phyloP scores from a whole-genome alignment of 2,797 vertebrate species.

The Sphenopsis melanotis region DNA sequence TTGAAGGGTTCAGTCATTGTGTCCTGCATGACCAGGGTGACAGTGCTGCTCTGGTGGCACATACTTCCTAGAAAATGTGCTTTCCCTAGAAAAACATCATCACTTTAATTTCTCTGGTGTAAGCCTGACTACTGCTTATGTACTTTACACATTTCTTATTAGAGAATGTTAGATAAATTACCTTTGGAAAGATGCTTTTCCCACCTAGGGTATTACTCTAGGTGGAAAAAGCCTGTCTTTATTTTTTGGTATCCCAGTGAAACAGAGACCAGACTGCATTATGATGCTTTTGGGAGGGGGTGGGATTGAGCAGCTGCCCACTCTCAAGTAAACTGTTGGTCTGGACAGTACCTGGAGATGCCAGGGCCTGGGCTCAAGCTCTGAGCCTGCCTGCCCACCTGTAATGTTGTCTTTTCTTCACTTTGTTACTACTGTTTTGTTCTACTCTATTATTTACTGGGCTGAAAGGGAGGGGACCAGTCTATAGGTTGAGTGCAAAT shows the following conservation, averaged over 20 bases:
- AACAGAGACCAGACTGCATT: not conserved
- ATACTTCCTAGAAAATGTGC: not conserved
- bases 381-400: fast-evolving
- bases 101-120: not conserved
- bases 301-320: not conserved
- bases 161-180: not conserved
- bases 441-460: not conserved
- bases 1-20: not conserved
- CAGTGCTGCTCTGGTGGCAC: not conserved
- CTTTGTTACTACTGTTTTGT: not conserved
- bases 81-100: not conserved
- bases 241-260: not conserved
- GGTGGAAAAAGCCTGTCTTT: not conserved
- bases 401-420: not conserved
- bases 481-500: not conserved
- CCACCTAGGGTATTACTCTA: not conserved
- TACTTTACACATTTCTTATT: not conserved
- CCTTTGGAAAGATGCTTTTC: not conserved
- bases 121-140: not conserved
- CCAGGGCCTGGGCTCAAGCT: not conserved
- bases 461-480: not conserved
- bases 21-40: not conserved
- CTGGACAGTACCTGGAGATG: not conserved
- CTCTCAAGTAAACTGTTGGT: not conserved
- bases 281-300: not conserved